Evolutionary conservation across 2,888 invertebrate species (phyloP).

Genomic region (Ectemnius cavifrons): DNA sequence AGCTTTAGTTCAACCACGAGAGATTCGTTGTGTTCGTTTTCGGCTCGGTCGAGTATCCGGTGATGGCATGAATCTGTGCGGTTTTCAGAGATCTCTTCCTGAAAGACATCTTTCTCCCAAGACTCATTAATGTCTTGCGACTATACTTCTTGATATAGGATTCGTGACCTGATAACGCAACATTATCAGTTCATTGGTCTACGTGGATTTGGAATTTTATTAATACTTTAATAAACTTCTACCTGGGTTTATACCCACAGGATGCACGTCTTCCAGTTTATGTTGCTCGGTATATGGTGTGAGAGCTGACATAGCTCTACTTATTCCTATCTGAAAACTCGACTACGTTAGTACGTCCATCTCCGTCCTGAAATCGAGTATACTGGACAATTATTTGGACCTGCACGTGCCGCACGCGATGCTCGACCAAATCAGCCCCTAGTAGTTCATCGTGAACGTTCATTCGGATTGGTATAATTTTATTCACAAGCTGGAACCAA

Average conservation of each 20-base stretch:
- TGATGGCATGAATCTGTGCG: slow-evolving; percentile 29
- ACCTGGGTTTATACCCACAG: slow-evolving; percentile 86
- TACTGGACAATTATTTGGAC: slow-evolving; percentile 74
- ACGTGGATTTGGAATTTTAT: slow-evolving; percentile 8
- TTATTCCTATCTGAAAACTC: slow-evolving; percentile 81
- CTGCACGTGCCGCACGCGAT: slow-evolving; percentile 87
- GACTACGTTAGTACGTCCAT: no score
- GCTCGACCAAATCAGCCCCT: slow-evolving; percentile 94
- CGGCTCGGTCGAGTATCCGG: slow-evolving; percentile 17
- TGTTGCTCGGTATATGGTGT: slow-evolving; percentile 81
- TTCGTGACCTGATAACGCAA: slow-evolving; percentile 68
- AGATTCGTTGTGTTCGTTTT: slow-evolving; percentile 47
- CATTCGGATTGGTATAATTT: slow-evolving; percentile 91
- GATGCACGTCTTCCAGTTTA: slow-evolving; percentile 78
- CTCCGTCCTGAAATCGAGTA: background rate
- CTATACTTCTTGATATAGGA: slow-evolving; percentile 67
- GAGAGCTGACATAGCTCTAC: slow-evolving; percentile 86
- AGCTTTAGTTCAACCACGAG: slow-evolving; percentile 63
- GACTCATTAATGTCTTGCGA: slow-evolving; percentile 49
- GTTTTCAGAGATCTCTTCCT: slow-evolving; percentile 39
- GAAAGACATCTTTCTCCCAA: slow-evolving; percentile 39
- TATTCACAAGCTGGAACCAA: slow-evolving; percentile 81
- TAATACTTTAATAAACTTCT: slow-evolving; percentile 71
- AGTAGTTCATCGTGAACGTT: slow-evolving; percentile 90
- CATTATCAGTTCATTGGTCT: background rate